Evolutionary conservation across 2,113 vertebrate species (phyloP).

Genomic region (Loxodonta africana): DNA sequence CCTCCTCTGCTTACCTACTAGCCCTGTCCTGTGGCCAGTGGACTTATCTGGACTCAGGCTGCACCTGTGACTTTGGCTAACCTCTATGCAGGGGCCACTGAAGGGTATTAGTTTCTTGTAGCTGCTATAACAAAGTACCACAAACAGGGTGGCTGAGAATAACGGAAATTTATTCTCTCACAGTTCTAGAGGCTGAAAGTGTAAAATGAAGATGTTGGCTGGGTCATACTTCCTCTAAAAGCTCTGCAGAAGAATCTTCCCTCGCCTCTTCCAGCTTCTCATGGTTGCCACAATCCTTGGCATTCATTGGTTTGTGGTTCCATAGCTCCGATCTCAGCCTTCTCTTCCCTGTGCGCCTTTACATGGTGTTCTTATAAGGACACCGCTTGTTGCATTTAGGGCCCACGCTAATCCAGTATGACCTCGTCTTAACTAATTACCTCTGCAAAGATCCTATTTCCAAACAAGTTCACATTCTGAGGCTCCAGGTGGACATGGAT

Average conservation of each 20-base stretch:
- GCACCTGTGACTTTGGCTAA: not conserved
- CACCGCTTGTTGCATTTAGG: too few relatives aligned
- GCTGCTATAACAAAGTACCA: not conserved
- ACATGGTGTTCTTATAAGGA: too few relatives aligned
- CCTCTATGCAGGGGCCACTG: not conserved
- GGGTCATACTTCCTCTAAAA: not conserved
- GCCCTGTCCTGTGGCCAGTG: not conserved
- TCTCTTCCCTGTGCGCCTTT: too few relatives aligned
- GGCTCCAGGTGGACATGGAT: not conserved
- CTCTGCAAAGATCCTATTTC: not conserved
- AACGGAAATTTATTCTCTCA: not conserved
- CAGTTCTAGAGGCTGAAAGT: not conserved
- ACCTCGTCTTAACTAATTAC: not conserved
- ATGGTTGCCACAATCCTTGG: not conserved
- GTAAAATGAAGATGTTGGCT: not conserved
- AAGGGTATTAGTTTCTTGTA: not conserved
- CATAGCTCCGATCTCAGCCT: not conserved
- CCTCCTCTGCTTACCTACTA: not conserved
- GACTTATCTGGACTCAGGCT: not conserved
- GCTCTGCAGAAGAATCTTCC: not conserved
- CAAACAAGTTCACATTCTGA: not conserved
- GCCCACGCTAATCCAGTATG: too few relatives aligned
- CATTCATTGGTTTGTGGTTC: not conserved
- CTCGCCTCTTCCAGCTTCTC: not conserved
- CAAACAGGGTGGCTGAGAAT: not conserved